Evolutionary conservation across 2,797 vertebrate species (phyloP), one percentile per base, ranked within the genome.

Genomic region (Typhlichthys eigenmanni): DNA sequence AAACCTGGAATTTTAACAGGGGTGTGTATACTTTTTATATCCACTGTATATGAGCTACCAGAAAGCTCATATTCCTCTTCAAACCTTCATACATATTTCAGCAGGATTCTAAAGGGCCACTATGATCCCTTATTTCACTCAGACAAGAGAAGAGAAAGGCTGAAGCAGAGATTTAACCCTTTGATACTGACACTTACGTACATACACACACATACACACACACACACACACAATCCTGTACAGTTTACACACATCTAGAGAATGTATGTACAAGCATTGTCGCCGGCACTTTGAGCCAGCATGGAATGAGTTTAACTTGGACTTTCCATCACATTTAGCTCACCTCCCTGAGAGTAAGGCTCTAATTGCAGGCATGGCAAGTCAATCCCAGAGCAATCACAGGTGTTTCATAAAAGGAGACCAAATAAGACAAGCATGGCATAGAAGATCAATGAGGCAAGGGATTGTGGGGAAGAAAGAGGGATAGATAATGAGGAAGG

Each of bases 41-140:
- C 24, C 3, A 24, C 19, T 19, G 32, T 34, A 8, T 38, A 8
- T 38, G 7, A 34, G 34, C 7, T 5, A 7, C 7, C 34, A 34
- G 51, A 8, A 54, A 45, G 17, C 4, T 71, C 62, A 55, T 70
- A 66, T 43, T 74, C 73, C 64, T 76, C 80, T 78, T 87, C 76
- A 82, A 84, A 73, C 75, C 67, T 81, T 86, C 82, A 87, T 89
- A 74, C 85, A 87, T 87, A 81, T 89, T 88, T 89, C 84, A 88
- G 62, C 79, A 82, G 74, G 63, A 72, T 71, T 79, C 76, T 85
- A 83, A 88, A 84, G 76, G 84, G 72, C 77, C 72, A 76, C 82
- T 74, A 83, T 83, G 80, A 83, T 84, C 74, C 66, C 66, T 60
- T 77, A 76, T 74, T 79, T 68, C 74, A 76, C 71, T 84, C 71